Conservation (phyloP, 2,797 vertebrate species). For the Sternotherus odoratus region DNA sequence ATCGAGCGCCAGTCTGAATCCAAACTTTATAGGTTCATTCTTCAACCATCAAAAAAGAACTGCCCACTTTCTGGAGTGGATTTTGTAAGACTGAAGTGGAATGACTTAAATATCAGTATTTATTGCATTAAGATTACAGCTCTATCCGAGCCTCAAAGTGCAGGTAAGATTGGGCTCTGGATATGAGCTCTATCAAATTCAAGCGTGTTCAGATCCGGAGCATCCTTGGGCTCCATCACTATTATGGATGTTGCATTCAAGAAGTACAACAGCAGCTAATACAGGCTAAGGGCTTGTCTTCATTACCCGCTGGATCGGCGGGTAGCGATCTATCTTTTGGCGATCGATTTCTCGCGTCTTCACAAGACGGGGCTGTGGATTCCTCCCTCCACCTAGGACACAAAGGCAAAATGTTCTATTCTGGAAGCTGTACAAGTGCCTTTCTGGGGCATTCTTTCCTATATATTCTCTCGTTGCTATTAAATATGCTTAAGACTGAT, state of each 20-base stretch:
- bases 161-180: neutral
- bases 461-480: neutral
- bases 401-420: neutral
- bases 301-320: too few relatives aligned
- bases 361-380: too few relatives aligned
- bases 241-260: accelerated
- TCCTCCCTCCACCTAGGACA: too few relatives aligned
- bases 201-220: neutral
- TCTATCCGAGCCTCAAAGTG: neutral
- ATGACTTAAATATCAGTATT: neutral
- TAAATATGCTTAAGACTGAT: neutral
- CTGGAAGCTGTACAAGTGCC: neutral
- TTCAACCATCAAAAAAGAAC: neutral
- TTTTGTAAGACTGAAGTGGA: neutral
- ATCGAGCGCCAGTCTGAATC: too few relatives aligned
- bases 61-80: neutral
- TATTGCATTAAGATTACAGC: neutral
- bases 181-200: neutral
- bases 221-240: neutral
- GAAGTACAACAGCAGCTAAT: neutral
- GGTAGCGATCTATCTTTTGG: too few relatives aligned
- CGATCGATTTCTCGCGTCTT: too few relatives aligned
- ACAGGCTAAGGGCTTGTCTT: too few relatives aligned
- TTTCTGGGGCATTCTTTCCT: neutral
- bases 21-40: neutral